phyloP scores from a whole-genome alignment of 2,113 vertebrate species.

The Phylloscopus trochilus region DNA sequence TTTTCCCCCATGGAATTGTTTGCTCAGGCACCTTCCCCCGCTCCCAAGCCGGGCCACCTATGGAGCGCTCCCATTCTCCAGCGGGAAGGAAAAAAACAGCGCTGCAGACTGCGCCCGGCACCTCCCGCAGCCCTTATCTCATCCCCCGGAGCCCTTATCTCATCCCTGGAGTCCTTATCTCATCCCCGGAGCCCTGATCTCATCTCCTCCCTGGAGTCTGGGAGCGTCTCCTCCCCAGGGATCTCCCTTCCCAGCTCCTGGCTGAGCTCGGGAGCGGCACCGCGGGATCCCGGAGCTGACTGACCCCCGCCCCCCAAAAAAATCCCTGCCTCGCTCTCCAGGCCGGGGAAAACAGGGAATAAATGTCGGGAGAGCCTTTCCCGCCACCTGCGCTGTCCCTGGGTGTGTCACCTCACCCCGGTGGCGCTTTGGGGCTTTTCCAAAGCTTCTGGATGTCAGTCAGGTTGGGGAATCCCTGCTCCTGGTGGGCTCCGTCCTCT shows the following conservation, averaged over 20 bases:
- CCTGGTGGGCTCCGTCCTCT: neutral
- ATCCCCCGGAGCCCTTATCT: neutral
- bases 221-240: neutral
- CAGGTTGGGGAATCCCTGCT: neutral
- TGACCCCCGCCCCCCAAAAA: too few species aligned
- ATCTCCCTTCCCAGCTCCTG: neutral
- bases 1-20: neutral
- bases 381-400: neutral
- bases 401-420: neutral
- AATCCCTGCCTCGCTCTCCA: neutral
- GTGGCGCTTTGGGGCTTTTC: neutral
- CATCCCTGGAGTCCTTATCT: too few species aligned
- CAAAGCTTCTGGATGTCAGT: accelerated
- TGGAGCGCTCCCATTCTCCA: neutral
- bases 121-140: neutral
- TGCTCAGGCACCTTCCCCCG: neutral
- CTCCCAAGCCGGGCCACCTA: neutral
- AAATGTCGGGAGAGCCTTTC: accelerated
- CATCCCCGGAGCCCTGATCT: neutral
- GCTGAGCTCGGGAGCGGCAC: neutral
- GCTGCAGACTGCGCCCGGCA: neutral
- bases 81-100: neutral
- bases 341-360: neutral
- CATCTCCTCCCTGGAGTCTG: neutral
- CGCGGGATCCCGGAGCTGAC: neutral